A percentile compares a stretch with the other conserved stretches of the same genome.
Evolutionary conservation across 2,113 vertebrate genomes (phyloP).

Genomic region (Sander lucioperca): DNA sequence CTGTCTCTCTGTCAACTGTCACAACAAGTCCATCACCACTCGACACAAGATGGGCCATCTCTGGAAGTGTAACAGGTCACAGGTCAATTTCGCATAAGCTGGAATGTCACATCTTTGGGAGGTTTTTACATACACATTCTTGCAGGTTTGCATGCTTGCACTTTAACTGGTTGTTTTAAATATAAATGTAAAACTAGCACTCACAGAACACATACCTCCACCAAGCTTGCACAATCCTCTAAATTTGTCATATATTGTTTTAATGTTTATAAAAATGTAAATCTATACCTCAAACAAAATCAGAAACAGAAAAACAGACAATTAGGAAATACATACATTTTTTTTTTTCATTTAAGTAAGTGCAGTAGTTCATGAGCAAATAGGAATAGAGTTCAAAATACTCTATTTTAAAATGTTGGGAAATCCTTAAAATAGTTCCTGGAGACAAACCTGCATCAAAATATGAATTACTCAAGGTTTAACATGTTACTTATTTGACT

Average conservation of each 20-base stretch:
- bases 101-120: not conserved
- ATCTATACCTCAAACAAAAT: not conserved
- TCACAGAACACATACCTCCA: not conserved
- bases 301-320: too few relatives aligned
- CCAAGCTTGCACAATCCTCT: not conserved
- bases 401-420: not conserved
- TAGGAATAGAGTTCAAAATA: not conserved
- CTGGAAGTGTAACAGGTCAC: slow-evolving; percentile 74
- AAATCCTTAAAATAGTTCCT: not conserved
- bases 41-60: slow-evolving; percentile 92
- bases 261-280: not conserved
- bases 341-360: too few relatives aligned
- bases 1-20: slow-evolving; percentile 90
- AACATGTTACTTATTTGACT: not conserved
- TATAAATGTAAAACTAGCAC: not conserved
- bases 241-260: not conserved
- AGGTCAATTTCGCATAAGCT: not conserved
- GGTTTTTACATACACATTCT: not conserved
- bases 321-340: too few relatives aligned
- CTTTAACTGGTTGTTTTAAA: not conserved
- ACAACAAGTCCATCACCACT: slow-evolving; percentile 94
- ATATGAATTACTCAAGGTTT: not conserved
- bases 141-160: not conserved
- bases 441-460: not conserved
- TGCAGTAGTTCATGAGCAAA: too few relatives aligned